Conservation (phyloP, 2,797 vertebrate genomes). For the Manis pentadactyla region DNA sequence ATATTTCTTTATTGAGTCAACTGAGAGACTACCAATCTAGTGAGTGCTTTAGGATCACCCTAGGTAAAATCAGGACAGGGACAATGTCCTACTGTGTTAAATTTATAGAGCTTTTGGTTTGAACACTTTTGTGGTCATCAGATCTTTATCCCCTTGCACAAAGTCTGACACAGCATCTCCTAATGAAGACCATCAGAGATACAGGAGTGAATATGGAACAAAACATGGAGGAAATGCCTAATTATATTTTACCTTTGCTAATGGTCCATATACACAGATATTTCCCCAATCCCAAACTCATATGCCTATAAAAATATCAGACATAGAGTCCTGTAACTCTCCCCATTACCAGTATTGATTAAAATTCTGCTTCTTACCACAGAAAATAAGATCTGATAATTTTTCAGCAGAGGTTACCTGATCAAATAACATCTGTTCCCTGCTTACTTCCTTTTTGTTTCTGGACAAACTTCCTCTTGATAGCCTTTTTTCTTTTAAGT, state of each 20-base stretch:
- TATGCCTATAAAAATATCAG: background rate
- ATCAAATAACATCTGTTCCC: background rate
- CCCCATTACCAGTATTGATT: background rate
- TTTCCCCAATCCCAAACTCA: background rate
- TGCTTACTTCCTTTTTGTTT: constrained; percentile 4
- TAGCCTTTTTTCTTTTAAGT: background rate
- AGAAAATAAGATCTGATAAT: background rate
- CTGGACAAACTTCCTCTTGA: background rate
- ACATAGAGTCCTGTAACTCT: background rate
- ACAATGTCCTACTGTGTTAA: background rate
- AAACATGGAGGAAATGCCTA: background rate
- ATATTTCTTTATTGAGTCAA: background rate
- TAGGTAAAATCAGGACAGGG: background rate
- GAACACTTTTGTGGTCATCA: constrained; percentile 32
- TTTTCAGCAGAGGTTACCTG: background rate
- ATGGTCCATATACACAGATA: background rate
- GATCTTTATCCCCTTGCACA: background rate
- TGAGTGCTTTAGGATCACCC: background rate
- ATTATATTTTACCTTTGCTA: background rate
- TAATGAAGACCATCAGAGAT: background rate
- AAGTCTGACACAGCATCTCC: background rate
- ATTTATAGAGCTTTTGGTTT: background rate
- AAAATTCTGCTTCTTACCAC: background rate
- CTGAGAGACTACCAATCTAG: background rate
- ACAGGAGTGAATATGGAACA: background rate